Conservation (phyloP, 2,888 invertebrate genomes). For the Nebria salina region DNA sequence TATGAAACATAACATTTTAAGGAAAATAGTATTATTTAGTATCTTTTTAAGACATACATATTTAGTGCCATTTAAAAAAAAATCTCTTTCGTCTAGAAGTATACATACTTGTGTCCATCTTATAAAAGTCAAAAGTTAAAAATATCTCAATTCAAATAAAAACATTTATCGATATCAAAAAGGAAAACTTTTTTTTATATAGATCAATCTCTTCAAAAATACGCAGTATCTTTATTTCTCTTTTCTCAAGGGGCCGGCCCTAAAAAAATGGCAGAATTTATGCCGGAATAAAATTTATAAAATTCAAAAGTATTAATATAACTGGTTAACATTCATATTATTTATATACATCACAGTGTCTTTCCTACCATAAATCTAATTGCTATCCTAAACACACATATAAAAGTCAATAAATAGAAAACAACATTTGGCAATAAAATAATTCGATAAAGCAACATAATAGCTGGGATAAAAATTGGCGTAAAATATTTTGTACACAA, state of each 20-base stretch:
- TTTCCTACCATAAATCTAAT: conserved; percentile 1
- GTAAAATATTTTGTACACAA: not conserved
- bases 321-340: conserved; percentile 1
- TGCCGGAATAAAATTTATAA: not conserved
- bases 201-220: not conserved
- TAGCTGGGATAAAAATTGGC: conserved; percentile 1
- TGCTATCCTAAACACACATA: not conserved
- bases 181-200: no score
- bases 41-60: not conserved
- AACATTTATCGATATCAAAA: not conserved
- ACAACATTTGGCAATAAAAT: not conserved
- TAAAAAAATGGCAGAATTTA: not conserved
- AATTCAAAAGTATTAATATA: not conserved
- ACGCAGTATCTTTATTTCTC: not conserved
- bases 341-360: conserved; percentile 1
- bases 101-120: not conserved
- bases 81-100: not conserved
- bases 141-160: not conserved
- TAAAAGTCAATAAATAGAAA: not conserved
- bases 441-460: not conserved
- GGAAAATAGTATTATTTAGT: not conserved
- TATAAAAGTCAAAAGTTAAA: not conserved
- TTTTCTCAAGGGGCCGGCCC: not conserved
- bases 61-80: not conserved
- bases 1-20: not conserved